Evolutionary conservation across 1,140 invertebrate species (phyloP), one percentile per base, ranked within the genome.

Genomic region (Rhysida immarginata): DNA sequence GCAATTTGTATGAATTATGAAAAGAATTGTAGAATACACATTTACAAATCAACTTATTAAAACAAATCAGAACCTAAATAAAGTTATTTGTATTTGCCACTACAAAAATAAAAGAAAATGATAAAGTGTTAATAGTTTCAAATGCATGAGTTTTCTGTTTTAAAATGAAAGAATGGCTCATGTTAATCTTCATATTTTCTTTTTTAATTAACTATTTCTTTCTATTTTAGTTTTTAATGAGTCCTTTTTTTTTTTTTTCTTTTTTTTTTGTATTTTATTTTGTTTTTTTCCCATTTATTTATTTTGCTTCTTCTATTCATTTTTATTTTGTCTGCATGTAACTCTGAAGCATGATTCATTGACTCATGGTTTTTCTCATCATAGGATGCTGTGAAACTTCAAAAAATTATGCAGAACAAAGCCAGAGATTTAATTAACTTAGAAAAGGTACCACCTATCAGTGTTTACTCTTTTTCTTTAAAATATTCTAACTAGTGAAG

Each of bases 391-490:
- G 78, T 82, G 1, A 82, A 81, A 65, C 70, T 90, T 20, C 85
- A 87, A 69, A 85, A 83, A 69, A 75, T 87, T 54, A 86, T 93
- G 82, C 82, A 87, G 65, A 77, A 80, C 49, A 86, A 85, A 67
- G 84, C 89, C 0, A 82, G 88, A 72, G 87, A 93, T 68, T 68
- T 89, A 48, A 74, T 85, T 58, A 83, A 85, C 60, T 79, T 82
- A 55, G 82, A 85, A 63, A 82, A 84, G 68, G 81, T 46, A 13
- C 55, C 51, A 68, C 67, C 45, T 67, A 75, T 68, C 63, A 74
- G n/a, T n/a, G n/a, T n/a, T n/a, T n/a, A n/a, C n/a, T n/a, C n/a
- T n/a, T n/a, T n/a, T n/a, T n/a, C n/a, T n/a, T n/a, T n/a, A n/a
- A n/a, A n/a, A n/a, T n/a, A n/a, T n/a, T n/a, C n/a, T n/a, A n/a